Evolutionary conservation across 2,888 invertebrate species (phyloP), one percentile per base, ranked within the genome.

Genomic region (Lasius fuliginosus): DNA sequence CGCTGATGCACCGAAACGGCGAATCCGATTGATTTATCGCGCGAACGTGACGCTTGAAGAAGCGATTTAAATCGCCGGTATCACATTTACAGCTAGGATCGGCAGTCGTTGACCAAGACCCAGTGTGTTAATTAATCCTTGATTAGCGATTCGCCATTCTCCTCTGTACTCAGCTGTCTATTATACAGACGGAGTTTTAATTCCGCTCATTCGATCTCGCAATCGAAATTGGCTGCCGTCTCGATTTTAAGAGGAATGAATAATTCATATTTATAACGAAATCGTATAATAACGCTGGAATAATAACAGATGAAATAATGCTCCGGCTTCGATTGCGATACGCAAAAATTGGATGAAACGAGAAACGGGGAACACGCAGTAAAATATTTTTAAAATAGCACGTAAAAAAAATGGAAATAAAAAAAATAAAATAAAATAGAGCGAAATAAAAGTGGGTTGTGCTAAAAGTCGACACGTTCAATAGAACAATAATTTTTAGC

Each of bases 11-110:
- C 58, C 53, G 2, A 58, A 46, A 49, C 56, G 49, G 27, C 23
- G 4, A 46, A 62, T 74, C 30, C 58, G 64, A 64, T 71, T 60
- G 65, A 74, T 79, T 86, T 73, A 68, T 76, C 36, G 64, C 42
- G 33, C 65, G 58, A 58, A 68, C 69, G 69, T 79, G 68, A 79
- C 46, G 71, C 33, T 33, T 30, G 69, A 71, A 60, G 79, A 58
- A 18, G 60, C 79, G 40, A 69, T n/a, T 68, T 69, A n/a, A n/a
- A 40, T 40, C 69, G 36, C 27, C 18, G 53, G 30, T 77, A 68
- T 68, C 77, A 8, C 53, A n/a, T 77, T 69, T 77, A 69, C n/a
- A 53, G 40, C n/a, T 46, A 40, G 42, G 23, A n/a, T 69, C 27
- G 60, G 18, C 30, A 46, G n/a, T 76, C 49, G 18, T 49, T 36